Evolutionary conservation across 2,113 vertebrate species (phyloP).

Genomic region (Microcebus jonahi): DNA sequence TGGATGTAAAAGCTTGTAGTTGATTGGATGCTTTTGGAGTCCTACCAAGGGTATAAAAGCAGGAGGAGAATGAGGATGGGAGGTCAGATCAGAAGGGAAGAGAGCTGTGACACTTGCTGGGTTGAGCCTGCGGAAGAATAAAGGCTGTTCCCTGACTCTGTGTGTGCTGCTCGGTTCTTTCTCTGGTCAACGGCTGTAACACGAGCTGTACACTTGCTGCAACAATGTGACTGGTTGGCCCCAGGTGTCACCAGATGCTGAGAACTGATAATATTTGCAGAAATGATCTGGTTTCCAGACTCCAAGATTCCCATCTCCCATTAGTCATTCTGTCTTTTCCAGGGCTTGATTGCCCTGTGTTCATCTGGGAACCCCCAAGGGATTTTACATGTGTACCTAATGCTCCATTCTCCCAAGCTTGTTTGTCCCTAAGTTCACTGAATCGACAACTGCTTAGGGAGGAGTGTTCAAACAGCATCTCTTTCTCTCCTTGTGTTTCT

Average conservation of each 20-base stretch:
- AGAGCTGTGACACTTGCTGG: too few species aligned
- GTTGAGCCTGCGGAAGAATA: too few species aligned
- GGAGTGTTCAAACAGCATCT: too few species aligned
- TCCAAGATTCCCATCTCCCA: background rate
- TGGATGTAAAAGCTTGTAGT: too few species aligned
- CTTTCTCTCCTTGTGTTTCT: background rate
- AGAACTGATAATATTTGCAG: background rate
- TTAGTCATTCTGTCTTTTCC: background rate
- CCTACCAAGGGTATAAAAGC: too few species aligned
- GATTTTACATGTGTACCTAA: background rate
- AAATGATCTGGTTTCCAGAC: background rate
- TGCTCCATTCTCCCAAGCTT: background rate
- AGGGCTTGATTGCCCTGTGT: background rate
- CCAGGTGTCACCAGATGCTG: background rate
- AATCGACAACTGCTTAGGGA: background rate
- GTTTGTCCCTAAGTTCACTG: background rate
- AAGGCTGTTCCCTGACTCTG: too few species aligned
- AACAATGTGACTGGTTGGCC: background rate
- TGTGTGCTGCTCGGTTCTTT: too few species aligned
- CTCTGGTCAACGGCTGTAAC: too few species aligned
- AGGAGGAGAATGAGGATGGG: too few species aligned
- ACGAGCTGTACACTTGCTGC: too few species aligned
- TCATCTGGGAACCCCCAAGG: background rate
- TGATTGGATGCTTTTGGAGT: too few species aligned
- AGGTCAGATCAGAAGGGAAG: too few species aligned